Evolutionary conservation across 2,113 vertebrate species (phyloP), one percentile per base, ranked within the genome.

Genomic region (Plestiodon gilberti): DNA sequence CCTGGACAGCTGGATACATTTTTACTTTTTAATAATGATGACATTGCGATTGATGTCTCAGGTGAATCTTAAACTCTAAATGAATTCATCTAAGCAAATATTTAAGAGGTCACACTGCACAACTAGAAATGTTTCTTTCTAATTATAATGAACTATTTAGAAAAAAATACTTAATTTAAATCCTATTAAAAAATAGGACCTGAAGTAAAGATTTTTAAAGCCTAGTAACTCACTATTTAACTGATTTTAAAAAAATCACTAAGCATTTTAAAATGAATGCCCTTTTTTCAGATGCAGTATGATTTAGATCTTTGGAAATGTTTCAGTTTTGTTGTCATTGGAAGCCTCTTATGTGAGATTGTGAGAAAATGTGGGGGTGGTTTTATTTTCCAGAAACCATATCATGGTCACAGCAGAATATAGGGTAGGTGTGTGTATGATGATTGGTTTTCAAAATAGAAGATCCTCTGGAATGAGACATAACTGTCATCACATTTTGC

Each of bases 131-230:
- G 8, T 61, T 90, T 78, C 17, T 33, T 71, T 38, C 59, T 40
- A 89, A 75, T 70, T 86, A 43, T 40, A n/a, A 35, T 61, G 65
- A 40, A 61, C 61, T 89, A 83, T 77, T 90, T 33, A 83, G 80
- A 92, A 69, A 67, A 75, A 43, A 40, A 1, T 87, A 85, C 91
- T 91, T 70, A 82, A 90, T 88, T 76, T 20, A 88, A 87, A 89
- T 94, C 67, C 8, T 79, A 40, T 88, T 78, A 59, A 92, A 89
- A 40, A 77, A 52, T 43, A 69, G 17, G 17, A 70, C 14, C 69
- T 17, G n/a, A n/a, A 18, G n/a, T 77, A 87, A 78, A 38, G 55
- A 81, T 85, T 86, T 82, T 89, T 80, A 89, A 40, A 88, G 75
- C 65, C 14, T 15, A 20, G 13, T 1, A 25, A 75, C 85, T 40